Base-by-base conservation (phyloP, 2,113 vertebrate species). In the Eurypyga helias region DNA sequence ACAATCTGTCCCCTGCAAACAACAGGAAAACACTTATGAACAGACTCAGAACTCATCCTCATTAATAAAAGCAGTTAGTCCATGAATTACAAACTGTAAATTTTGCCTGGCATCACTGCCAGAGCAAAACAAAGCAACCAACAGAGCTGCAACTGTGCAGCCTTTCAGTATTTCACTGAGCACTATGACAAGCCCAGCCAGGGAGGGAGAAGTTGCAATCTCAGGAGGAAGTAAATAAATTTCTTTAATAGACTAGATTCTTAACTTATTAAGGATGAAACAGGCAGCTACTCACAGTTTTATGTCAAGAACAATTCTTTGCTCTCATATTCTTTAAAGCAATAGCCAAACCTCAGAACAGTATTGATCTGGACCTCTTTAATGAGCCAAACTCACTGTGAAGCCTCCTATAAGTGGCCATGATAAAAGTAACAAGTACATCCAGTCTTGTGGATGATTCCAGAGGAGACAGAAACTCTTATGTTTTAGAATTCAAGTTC, bases 51-150 rank as follows among this genome's bases (percentile, higher is more conserved):
- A 92, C 72, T 70, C 61, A 55, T 87, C 73, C 73, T 94, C 83
- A 93, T 96, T 96, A 97, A 94, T 96, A 96, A 93, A 93, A 93
- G 69, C 83, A 93, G 88, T 85, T 96, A 93, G 60, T 61, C 34
- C 51, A 88, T 76, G 90, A 97, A 96, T 87, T 90, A 92, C 76
- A 94, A 96, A 94, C 85, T 87, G 90, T 89, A 95, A 92, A 92
- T 93, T 96, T 96, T 84, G 81, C 61, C 77, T 95, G 77, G 83
- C 58, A 69, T 90, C 69, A 51, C 36, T 72, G 51, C 57, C 72
- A 87, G 78, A 89, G 86, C 76, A 69, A 89, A 93, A 97, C 69
- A 90, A 92, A 96, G 52, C 45, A 49, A 84, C 65, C 61, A 87
- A 84, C 57, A 65, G 52, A 89, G 65, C 36, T 69, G 77, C 55